Base-by-base conservation (phyloP, 2,797 vertebrate genomes). In the Sciurus carolinensis region DNA sequence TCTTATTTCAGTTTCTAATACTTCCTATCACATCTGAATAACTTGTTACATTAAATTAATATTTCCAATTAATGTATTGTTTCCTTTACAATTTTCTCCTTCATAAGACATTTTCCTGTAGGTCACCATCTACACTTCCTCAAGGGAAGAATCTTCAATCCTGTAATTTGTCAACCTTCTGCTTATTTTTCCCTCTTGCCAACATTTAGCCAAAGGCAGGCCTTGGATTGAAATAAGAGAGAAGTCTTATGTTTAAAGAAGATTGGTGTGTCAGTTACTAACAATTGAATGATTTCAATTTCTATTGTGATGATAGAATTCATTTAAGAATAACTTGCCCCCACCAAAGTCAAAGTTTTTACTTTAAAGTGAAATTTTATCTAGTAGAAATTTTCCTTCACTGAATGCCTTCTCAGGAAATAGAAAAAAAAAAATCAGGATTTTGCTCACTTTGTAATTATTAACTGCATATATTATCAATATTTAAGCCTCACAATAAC, bases 1-100 rank as follows among this genome's bases (percentile, higher is more conserved):
- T 47, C 86, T 81, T 44, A 71, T 69, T 92, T 85, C 47, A 24
- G 47, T 91, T 96, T 54, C 50, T 4, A 82, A 44, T 57, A 75
- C 50, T 90, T 42, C 42, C 52, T 67, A 22, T 66, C 36, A 80
- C 7, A 85, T 47, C 50, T 77, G 62, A 84, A 81, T 75, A 14
- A 67, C 30, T 14, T 67, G 57, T 69, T 66, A 9, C 20, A 81
- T 62, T 75, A 42, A 64, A 79, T 50, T 83, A 52, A 69, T 62
- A 67, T 20, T 67, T 47, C 20, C 28, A 84, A 73, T 69, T 44
- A 52, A 86, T 59, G 75, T 85, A 64, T 18, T 83, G 1, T 69
- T 54, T 80, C 24, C 9, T 80, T 90, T 85, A 54, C 6, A 42
- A 15, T 42, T 64, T 26, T 59, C 18, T 30, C n/a, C 18, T 30